Conservation (phyloP, 2,797 vertebrate species). For the Rhinophrynus dorsalis region DNA sequence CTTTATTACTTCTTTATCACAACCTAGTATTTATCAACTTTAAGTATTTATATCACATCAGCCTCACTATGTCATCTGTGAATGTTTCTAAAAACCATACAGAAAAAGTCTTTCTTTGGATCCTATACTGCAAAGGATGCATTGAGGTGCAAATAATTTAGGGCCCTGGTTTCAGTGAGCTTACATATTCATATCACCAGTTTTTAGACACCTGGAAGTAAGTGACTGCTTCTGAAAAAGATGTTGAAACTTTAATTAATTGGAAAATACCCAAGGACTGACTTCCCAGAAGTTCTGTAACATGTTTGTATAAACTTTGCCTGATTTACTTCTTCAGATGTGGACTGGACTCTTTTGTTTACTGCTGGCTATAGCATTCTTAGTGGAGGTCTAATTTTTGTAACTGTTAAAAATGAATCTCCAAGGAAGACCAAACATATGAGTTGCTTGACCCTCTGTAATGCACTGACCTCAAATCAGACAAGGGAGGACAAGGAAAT, state of each 20-base stretch:
- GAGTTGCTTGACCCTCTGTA: background rate
- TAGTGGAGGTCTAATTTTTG: constrained; percentile 15
- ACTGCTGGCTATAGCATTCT: constrained; percentile 11
- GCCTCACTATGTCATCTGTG: no score
- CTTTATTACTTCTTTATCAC: no score
- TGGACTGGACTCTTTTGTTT: constrained; percentile 20
- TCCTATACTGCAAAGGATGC: no score
- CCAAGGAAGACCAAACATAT: background rate
- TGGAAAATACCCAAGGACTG: constrained; percentile 18
- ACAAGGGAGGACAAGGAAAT: background rate
- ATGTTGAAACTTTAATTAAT: constrained; percentile 30
- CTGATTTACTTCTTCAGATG: constrained; percentile 25
- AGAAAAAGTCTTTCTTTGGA: no score
- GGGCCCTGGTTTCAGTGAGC: no score
- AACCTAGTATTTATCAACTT: no score
- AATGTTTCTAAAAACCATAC: no score
- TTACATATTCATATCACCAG: background rate
- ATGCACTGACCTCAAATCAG: background rate
- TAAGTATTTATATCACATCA: no score
- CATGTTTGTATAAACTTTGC: constrained; percentile 31
- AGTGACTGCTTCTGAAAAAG: constrained; percentile 13
- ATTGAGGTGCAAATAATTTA: no score
- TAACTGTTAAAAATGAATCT: constrained; percentile 4
- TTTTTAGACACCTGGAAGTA: constrained; percentile 27
- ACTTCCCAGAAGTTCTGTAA: constrained; percentile 31